Conservation (phyloP, 2,888 invertebrate genomes). For the Eupeodes latifasciatus region DNA sequence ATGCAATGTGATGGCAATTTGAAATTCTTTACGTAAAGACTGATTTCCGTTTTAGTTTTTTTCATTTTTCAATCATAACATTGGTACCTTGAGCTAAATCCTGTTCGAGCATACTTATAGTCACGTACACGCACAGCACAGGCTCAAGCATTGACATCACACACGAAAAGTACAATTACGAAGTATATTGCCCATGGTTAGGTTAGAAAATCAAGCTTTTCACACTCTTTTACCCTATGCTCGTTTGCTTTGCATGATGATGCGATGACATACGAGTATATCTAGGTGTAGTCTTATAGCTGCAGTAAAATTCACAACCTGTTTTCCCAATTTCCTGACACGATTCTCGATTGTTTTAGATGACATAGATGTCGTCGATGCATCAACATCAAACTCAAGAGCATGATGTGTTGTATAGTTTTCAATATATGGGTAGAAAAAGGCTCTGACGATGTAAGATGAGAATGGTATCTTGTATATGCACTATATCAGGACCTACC, state of each 20-base stretch:
- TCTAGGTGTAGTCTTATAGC: not conserved
- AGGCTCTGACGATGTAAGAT: slow-evolving; percentile 23
- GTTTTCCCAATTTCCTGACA: slow-evolving; percentile 63
- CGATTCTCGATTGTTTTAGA: slow-evolving; percentile 50
- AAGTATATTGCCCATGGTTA: slow-evolving; percentile 13
- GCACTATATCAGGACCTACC: no score
- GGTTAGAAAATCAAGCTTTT: slow-evolving; percentile 34
- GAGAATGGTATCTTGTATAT: slow-evolving; percentile 28
- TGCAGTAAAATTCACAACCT: slow-evolving; percentile 30
- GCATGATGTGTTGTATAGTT: not conserved
- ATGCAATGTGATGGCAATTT: not conserved
- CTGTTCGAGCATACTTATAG: slow-evolving; percentile 19
- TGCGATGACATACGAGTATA: no score
- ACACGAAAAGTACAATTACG: not conserved
- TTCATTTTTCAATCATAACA: slow-evolving; percentile 27
- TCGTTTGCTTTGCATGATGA: not conserved
- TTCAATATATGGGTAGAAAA: not conserved
- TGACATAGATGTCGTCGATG: slow-evolving; percentile 43
- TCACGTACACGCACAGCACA: slow-evolving; percentile 37
- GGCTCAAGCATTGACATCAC: not conserved
- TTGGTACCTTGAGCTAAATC: slow-evolving; percentile 8
- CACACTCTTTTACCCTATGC: slow-evolving; percentile 13
- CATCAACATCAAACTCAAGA: slow-evolving; percentile 18
- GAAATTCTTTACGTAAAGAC: not conserved
- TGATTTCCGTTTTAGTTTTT: not conserved